Conservation (phyloP, 30 jellyfish, hydroid and myxozoan genomes). For the Aurelia coerulea region DNA sequence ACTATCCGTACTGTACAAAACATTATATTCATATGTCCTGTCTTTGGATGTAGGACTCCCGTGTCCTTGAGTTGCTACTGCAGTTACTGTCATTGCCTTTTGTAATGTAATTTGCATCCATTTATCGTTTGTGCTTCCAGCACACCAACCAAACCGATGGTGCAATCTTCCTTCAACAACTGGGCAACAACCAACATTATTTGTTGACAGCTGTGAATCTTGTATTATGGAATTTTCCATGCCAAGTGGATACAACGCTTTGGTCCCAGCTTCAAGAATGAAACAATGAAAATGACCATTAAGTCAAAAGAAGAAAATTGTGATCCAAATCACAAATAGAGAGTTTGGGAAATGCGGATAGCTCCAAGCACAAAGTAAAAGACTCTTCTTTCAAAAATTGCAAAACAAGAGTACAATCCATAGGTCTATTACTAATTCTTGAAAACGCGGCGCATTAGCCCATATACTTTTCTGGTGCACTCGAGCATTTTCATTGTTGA, state of each 20-base stretch:
- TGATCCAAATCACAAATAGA: no score
- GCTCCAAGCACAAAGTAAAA: no score
- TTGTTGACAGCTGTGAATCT: background rate
- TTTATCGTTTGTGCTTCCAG: conserved; percentile 5
- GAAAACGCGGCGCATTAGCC: no score
- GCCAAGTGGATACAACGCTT: conserved; percentile 17
- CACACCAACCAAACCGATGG: conserved; percentile 44
- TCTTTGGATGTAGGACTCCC: conserved; percentile 15
- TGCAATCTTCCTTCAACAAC: background rate
- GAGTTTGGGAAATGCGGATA: no score
- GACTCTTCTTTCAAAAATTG: no score
- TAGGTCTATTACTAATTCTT: no score
- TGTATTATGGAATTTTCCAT: conserved; percentile 11
- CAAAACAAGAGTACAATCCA: no score
- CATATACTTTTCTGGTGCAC: no score
- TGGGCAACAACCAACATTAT: background rate
- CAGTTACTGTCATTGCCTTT: conserved; percentile 49
- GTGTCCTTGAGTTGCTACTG: conserved; percentile 69
- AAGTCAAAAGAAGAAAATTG: no score
- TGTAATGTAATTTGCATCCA: conserved; percentile 56
- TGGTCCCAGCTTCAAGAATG: conserved; percentile 9
- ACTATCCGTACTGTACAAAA: conserved; percentile 24
- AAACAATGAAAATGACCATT: background rate
- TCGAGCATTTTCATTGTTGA: no score
- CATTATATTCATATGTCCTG: conserved; percentile 19